Evolutionary conservation across 1,140 invertebrate species (phyloP).

Genomic region (Bombus consobrinus): DNA sequence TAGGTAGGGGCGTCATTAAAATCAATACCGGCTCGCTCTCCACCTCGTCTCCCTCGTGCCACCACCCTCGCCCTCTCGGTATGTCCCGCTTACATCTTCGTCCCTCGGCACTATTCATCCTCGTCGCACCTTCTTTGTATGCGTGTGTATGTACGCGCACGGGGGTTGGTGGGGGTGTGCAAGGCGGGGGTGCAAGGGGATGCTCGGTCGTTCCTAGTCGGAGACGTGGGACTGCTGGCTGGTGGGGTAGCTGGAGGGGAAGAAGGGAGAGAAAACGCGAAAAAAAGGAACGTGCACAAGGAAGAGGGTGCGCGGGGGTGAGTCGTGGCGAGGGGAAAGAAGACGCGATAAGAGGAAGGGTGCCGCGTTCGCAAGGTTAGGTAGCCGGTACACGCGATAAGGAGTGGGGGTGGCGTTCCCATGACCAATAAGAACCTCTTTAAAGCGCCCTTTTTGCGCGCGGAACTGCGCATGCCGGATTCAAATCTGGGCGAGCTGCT

Average conservation of each 20-base stretch:
- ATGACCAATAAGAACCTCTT: slow-evolving; percentile 82
- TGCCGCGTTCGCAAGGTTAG: slow-evolving; percentile 70
- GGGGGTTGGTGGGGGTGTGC: background rate
- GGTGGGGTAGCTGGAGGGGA: slow-evolving; percentile 40
- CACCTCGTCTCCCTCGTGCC: slow-evolving; percentile 66
- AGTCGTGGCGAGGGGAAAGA: slow-evolving; percentile 43
- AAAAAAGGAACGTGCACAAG: slow-evolving; percentile 44
- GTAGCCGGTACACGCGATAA: slow-evolving; percentile 74
- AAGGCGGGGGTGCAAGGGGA: slow-evolving; percentile 46
- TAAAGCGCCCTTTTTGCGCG: slow-evolving; percentile 79
- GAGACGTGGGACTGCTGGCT: slow-evolving; percentile 48
- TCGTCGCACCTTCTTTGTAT: slow-evolving; percentile 32
- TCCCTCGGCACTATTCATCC: slow-evolving; percentile 40
- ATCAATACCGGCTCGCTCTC: slow-evolving; percentile 81
- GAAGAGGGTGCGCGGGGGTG: slow-evolving; percentile 9
- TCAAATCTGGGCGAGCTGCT: slow-evolving; percentile 74
- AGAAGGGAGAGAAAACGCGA: slow-evolving; percentile 46
- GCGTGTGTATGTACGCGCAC: background rate
- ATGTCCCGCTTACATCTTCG: slow-evolving; percentile 49
- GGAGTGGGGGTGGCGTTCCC: slow-evolving; percentile 73
- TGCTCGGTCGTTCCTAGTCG: slow-evolving; percentile 45
- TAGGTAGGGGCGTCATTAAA: slow-evolving; percentile 81
- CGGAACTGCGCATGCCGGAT: slow-evolving; percentile 79
- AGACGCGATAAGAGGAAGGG: slow-evolving; percentile 74
- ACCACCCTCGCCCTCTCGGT: slow-evolving; percentile 20